Evolutionary conservation across 2,797 vertebrate species (phyloP).

Genomic region (Aplochiton taeniatus): DNA sequence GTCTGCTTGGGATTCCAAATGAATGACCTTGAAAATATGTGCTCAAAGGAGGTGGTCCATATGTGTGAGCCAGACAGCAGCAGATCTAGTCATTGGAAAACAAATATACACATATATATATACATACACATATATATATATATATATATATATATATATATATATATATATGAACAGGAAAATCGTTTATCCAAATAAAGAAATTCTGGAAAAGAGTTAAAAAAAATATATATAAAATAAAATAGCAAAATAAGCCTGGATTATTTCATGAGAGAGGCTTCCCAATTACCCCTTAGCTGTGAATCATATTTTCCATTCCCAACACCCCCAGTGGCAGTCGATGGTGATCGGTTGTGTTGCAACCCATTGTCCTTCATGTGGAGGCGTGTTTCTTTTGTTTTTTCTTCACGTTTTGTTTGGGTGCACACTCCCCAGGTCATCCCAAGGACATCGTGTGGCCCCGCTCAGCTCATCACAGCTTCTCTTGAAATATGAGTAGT

Average conservation of each 20-base stretch:
- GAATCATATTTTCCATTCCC: conserved; percentile 71
- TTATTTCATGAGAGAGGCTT: conserved; percentile 58
- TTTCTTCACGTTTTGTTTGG: conserved; percentile 20
- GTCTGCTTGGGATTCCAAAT: conserved; percentile 20
- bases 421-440: conserved; percentile 23
- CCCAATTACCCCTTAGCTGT: conserved; percentile 57
- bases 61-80: conserved; percentile 20
- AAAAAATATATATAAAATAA: conserved; percentile 6
- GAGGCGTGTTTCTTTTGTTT: not conserved
- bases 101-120: too few species aligned
- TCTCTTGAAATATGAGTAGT: too few species aligned
- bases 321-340: conserved; percentile 44
- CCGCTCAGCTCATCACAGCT: too few species aligned
- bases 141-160: too few species aligned
- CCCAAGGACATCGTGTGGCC: too few species aligned
- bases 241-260: conserved; percentile 53
- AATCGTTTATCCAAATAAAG: conserved; percentile 30
- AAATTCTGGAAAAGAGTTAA: conserved; percentile 40
- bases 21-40: conserved; percentile 29
- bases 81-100: not conserved
- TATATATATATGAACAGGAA: too few species aligned
- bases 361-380: not conserved
- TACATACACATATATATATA: too few species aligned
- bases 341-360: conserved; percentile 28
- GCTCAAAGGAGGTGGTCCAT: conserved; percentile 40